A percentile compares a stretch with the other conserved stretches of the same genome.
These are phyloP conservation scores for Sylvia borin DNA, from an alignment of 2,797 vertebrate species.

Conservation along the genomic window DNA sequence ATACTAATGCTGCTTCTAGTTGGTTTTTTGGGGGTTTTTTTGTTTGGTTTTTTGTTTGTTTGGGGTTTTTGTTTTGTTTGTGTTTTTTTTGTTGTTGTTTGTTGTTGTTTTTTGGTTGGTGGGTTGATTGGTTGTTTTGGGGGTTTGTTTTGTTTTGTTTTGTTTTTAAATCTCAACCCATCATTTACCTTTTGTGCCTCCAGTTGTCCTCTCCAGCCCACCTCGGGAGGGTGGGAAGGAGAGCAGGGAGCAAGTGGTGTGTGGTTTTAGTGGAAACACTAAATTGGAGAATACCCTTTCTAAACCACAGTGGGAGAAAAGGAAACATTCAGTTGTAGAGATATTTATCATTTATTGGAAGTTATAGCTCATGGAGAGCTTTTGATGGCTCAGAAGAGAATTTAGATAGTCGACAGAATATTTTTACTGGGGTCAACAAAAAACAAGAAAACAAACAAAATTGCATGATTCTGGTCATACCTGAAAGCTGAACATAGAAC, in stretches of 20 bases:
- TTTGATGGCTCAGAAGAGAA: not conserved
- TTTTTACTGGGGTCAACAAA: not conserved
- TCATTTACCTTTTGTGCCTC: not conserved
- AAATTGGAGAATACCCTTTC: not conserved
- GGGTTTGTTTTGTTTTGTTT: not conserved
- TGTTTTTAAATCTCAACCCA: not conserved
- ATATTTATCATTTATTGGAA: not conserved
- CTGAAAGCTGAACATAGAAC: not conserved
- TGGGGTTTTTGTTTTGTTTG: not conserved
- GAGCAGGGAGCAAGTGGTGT: not conserved
- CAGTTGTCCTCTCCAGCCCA: not conserved
- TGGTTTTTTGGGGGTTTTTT: not conserved
- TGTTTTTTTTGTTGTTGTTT: not conserved
- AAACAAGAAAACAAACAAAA: not conserved
- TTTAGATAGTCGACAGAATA: not conserved
- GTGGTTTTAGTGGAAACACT: not conserved
- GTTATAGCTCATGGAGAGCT: not conserved
- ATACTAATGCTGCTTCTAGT: not conserved
- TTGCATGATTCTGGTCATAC: not conserved
- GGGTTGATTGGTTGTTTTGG: too few relatives aligned
- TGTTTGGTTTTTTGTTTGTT: not conserved
- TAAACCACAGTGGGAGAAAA: fast-evolving
- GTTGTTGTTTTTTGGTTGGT: not conserved
- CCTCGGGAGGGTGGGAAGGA: too few relatives aligned
- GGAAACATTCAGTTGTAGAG: not conserved